These are phyloP conservation scores for Dendroctonus valens DNA, from an alignment of 1,140 invertebrate species.

Conservation along the genomic window DNA sequence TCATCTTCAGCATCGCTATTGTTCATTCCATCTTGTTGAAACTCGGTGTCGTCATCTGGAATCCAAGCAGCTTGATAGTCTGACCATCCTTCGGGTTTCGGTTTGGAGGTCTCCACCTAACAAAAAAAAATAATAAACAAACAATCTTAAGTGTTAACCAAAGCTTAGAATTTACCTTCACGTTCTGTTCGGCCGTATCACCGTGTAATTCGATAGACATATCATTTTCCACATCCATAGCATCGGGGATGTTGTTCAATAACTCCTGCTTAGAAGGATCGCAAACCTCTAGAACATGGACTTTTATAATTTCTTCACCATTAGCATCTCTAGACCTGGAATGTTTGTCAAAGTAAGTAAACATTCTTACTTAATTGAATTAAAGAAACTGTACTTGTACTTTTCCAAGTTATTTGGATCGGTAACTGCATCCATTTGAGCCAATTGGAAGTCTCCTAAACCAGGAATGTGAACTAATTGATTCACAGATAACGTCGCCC, in stretches of 20 bases:
- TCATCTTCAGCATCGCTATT: conserved; percentile 50
- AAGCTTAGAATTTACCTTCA: conserved; percentile 44
- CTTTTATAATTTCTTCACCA: conserved; percentile 32
- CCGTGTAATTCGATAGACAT: conserved; percentile 88
- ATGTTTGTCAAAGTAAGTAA: background rate
- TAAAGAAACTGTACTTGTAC: conserved; percentile 44
- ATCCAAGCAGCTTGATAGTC: conserved; percentile 98
- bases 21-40: conserved; percentile 49
- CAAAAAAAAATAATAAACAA: too few relatives aligned
- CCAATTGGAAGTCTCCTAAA: conserved; percentile 90
- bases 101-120: conserved; percentile 53
- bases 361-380: background rate
- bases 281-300: conserved; percentile 62
- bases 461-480: conserved; percentile 86
- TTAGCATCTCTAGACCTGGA: background rate
- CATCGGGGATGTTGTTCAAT: conserved; percentile 75
- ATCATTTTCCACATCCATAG: conserved; percentile 80
- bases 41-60: conserved; percentile 56
- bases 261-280: conserved; percentile 73
- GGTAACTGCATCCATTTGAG: conserved; percentile 68
- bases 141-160: conserved; percentile 1
- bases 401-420: conserved; percentile 75
- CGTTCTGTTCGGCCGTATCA: conserved; percentile 64
- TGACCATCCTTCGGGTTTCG: conserved; percentile 90
- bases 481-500: conserved; percentile 81